Percentiles rank a stretch among this genome's conserved stretches.
phyloP scores from a whole-genome alignment of 2,113 vertebrate species.

The Neopipo cinnamomea region DNA sequence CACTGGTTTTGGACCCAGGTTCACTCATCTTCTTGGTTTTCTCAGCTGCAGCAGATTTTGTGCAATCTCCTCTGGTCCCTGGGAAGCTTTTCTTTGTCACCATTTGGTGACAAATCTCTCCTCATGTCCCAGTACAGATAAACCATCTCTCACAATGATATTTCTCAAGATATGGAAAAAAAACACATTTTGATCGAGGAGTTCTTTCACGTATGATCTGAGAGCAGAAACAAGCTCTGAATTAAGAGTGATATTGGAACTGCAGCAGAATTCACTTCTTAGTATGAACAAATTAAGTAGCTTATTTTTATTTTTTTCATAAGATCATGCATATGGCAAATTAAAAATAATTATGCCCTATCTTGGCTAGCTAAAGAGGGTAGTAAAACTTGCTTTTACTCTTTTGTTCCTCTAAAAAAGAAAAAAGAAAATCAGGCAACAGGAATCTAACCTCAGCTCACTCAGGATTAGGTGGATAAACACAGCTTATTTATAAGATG shows the following conservation, averaged over 20 bases:
- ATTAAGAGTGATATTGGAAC: slow-evolving; percentile 6
- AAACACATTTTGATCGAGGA: background rate
- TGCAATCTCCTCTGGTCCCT: background rate
- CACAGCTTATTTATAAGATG: background rate
- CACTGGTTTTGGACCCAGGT: background rate
- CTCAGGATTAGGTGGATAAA: background rate
- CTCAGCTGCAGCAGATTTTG: background rate
- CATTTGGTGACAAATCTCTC: background rate
- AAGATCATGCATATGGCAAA: background rate
- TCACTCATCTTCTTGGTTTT: background rate
- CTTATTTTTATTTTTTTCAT: background rate
- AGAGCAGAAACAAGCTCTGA: slow-evolving; percentile 26
- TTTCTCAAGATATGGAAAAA: background rate
- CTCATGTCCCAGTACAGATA: background rate
- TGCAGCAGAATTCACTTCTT: background rate
- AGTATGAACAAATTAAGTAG: background rate
- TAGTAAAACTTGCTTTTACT: background rate
- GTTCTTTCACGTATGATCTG: slow-evolving; percentile 11
- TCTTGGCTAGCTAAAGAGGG: background rate
- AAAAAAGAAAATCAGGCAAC: background rate
- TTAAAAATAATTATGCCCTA: background rate
- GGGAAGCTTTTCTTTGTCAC: background rate
- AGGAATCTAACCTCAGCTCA: background rate
- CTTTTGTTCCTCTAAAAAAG: background rate
- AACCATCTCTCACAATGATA: background rate